These are phyloP conservation scores for Prolemur simus DNA, from an alignment of 2,113 vertebrate species.

Conservation along the genomic window DNA sequence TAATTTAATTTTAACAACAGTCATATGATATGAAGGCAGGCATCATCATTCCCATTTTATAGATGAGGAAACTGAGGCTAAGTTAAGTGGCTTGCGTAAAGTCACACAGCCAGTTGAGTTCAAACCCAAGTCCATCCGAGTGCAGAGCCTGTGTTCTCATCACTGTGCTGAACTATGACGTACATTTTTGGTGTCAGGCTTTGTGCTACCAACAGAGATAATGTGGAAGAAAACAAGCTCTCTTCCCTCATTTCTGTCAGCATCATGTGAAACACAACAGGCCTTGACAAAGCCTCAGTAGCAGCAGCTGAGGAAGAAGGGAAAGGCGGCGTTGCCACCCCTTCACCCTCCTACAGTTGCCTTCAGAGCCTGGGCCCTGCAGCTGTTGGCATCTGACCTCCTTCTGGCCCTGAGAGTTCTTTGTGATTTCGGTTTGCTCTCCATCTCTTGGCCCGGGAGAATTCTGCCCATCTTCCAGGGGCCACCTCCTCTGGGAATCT, in stretches of 20 bases:
- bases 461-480: neutral
- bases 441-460: neutral
- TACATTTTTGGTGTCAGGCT: neutral
- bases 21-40: neutral
- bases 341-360: accelerated
- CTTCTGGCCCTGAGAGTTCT: neutral
- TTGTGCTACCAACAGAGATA: neutral
- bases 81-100: neutral
- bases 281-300: neutral
- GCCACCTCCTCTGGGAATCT: neutral
- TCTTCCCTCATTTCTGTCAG: neutral
- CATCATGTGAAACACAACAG: neutral
- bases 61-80: slow-evolving; percentile 17
- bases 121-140: neutral
- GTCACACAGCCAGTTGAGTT: neutral
- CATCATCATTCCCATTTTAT: neutral
- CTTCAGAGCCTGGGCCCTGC: neutral
- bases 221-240: neutral
- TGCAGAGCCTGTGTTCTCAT: neutral
- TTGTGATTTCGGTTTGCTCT: neutral
- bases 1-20: neutral
- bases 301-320: neutral
- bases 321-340: neutral
- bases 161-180: neutral
- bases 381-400: neutral